Base-by-base conservation (phyloP, 2,113 vertebrate genomes). In the Coracopsis vasa region DNA sequence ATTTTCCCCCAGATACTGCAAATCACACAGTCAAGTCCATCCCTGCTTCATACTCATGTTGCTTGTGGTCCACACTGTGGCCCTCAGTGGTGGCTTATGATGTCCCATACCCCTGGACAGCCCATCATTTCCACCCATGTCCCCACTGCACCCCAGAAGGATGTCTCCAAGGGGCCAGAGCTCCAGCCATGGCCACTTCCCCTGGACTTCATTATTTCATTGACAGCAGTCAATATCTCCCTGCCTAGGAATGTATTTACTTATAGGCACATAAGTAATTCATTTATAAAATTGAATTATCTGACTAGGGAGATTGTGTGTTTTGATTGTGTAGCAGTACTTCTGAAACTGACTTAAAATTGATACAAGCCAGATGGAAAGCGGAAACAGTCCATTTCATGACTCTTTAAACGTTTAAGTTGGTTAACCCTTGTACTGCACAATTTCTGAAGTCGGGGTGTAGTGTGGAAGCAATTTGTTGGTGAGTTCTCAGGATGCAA, bases 221-320 rank as follows among this genome's bases (percentile, higher is more conserved):
- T 96, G 97, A 97, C 97, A 98, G 97, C 95, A 96, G 96, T 91
- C 81, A 64, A 96, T 97, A 97, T 97, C 92, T 92, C 92, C 90
- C 91, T 62, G 73, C 93, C 88, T 74, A 96, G 96, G 98, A 98
- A 98, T 98, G 97, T 93, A 96, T 97, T 98, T 98, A 96, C 97
- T 98, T 96, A 95, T 84, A 91, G 94, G 96, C 95, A 96, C 98
- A 98, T 98, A 96, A 98, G 98, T 97, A 97, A 98, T 97, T 98
- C 97, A 98, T 98, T 98, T 97, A 85, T 91, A 90, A 98, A 98
- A 98, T 98, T 98, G 97, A 98, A 98, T 98, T 98, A 98, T 97
- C 96, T 97, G 97, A 97, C 96, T 96, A 97, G 91, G 96, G 96
- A 98, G 96, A 97, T 97, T 87, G 96, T 97, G 95, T 97, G 96